A percentile compares a stretch with the other conserved stretches of the same genome.
Conservation (phyloP, 2,797 vertebrate genomes). For the Rhyacichthys aspro region DNA sequence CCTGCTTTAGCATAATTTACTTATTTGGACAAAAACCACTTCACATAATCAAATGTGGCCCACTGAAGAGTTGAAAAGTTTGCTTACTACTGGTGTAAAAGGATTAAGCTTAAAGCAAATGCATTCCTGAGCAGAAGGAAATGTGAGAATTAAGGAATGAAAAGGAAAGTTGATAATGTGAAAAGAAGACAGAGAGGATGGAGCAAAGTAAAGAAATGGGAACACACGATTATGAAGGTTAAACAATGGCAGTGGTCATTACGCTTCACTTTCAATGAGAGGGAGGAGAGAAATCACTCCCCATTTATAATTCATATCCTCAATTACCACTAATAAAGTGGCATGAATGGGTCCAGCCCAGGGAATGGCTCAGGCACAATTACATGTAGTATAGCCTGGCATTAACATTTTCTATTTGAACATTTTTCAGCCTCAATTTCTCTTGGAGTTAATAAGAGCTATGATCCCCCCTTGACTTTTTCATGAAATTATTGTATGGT, state of each 20-base stretch:
- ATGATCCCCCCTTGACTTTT: slow-evolving; percentile 99
- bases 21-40: too few relatives aligned
- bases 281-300: slow-evolving; percentile 89
- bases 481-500: slow-evolving; percentile 99
- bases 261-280: slow-evolving; percentile 88
- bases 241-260: slow-evolving; percentile 91
- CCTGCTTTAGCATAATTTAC: too few relatives aligned
- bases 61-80: not conserved
- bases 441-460: slow-evolving; percentile 99
- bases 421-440: slow-evolving; percentile 98
- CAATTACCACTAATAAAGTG: slow-evolving; percentile 99
- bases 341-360: slow-evolving; percentile 88
- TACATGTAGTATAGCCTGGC: slow-evolving; percentile 93
- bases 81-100: slow-evolving; percentile 6
- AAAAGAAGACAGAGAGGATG: slow-evolving; percentile 28
- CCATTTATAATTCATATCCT: slow-evolving; percentile 99
- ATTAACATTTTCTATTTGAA: slow-evolving; percentile 99
- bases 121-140: not conserved
- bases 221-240: slow-evolving; percentile 91
- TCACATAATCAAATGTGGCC: not conserved
- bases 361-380: slow-evolving; percentile 93
- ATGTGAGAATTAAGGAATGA: slow-evolving; percentile 10
- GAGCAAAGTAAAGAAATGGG: slow-evolving; percentile 59
- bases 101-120: not conserved
- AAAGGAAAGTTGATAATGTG: slow-evolving; percentile 31